These are phyloP conservation scores for Hesperophylax magnus DNA, from an alignment of 1,140 invertebrate genomes.

Conservation along the genomic window DNA sequence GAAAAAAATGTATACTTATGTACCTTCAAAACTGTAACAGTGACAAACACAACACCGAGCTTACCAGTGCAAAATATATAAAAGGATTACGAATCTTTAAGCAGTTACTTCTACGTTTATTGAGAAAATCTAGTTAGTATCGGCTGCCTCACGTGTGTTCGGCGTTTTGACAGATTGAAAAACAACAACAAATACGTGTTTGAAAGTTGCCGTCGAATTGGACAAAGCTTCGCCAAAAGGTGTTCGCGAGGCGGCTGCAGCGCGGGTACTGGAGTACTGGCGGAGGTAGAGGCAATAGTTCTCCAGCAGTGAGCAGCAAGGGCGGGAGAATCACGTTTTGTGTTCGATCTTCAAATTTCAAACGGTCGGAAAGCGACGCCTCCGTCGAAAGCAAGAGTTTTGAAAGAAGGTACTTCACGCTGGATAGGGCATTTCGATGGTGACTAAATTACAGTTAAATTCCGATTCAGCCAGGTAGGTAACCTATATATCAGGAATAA, in stretches of 20 bases:
- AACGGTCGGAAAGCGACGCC: conserved; percentile 16
- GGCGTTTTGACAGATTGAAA: not conserved
- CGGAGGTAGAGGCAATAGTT: not conserved
- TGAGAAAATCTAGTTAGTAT: not conserved
- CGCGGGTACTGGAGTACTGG: conserved; percentile 14
- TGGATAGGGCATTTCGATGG: not conserved
- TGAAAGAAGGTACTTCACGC: not conserved
- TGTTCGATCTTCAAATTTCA: not conserved
- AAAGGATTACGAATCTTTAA: no score
- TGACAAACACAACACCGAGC: no score
- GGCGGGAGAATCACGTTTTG: conserved; percentile 25
- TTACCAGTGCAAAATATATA: no score
- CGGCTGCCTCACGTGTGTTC: not conserved
- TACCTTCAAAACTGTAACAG: no score
- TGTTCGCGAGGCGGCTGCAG: conserved; percentile 27
- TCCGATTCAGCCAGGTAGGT: no score
- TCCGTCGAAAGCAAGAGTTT: not conserved
- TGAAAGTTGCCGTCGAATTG: not conserved
- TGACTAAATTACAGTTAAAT: no score
- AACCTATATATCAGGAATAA: no score
- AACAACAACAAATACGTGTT: not conserved
- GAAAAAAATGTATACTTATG: no score
- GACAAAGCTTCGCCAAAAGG: not conserved
- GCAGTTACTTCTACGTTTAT: no score
- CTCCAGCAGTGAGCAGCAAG: not conserved